A percentile compares a stretch with the other conserved stretches of the same genome.
phyloP scores from a whole-genome alignment of 2,888 invertebrate genomes.

The Gnatocerus cornutus region DNA sequence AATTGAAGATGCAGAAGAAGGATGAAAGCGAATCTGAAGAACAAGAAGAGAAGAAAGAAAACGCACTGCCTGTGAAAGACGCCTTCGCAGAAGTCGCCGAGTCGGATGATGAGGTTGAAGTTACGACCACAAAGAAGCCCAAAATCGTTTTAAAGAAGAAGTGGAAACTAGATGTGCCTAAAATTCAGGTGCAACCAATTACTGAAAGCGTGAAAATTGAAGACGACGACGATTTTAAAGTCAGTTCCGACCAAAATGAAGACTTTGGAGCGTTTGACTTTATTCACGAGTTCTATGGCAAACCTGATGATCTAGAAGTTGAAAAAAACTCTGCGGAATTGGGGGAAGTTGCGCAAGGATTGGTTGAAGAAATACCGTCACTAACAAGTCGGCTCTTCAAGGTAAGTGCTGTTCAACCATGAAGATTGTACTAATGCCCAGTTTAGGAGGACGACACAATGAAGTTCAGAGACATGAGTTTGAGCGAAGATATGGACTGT shows the following conservation, averaged over 20 bases:
- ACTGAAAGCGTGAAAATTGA: not conserved
- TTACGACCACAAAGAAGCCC: conserved; percentile 5
- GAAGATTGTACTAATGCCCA: too few species aligned
- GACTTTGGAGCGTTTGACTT: conserved; percentile 52
- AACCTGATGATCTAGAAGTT: not conserved
- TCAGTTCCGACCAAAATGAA: conserved; percentile 20
- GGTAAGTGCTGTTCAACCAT: not conserved
- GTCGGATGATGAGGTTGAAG: conserved; percentile 36
- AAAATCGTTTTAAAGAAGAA: conserved; percentile 20
- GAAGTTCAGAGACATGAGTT: not conserved
- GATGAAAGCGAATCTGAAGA: conserved; percentile 54
- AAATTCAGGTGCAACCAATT: conserved; percentile 9
- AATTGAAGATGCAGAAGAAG: conserved; percentile 44
- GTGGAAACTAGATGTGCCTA: conserved; percentile 6
- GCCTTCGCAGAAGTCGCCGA: conserved; percentile 55
- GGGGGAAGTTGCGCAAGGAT: conserved; percentile 32
- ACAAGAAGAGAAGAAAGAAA: conserved; percentile 42
- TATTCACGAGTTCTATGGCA: conserved; percentile 56
- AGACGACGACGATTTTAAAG: conserved; percentile 13
- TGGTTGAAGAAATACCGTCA: conserved; percentile 10
- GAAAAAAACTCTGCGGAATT: conserved; percentile 23
- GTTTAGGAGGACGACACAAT: not conserved
- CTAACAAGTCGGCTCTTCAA: conserved; percentile 2
- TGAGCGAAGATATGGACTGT: not conserved
- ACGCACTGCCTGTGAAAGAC: conserved; percentile 41